Conservation (phyloP, 2,113 vertebrate species). For the Aramus guarauna region DNA sequence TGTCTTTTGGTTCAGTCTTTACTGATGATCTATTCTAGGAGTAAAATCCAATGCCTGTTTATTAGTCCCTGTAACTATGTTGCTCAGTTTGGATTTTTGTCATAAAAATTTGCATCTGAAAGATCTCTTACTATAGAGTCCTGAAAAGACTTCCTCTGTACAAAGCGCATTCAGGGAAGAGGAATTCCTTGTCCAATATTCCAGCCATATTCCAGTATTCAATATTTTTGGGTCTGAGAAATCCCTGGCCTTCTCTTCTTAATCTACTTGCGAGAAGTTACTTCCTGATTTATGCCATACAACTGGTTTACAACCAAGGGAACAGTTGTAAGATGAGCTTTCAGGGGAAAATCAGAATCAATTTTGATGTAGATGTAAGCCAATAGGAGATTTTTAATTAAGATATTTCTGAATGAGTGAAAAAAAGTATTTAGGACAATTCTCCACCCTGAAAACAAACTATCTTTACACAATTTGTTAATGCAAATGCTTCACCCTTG, state of each 20-base stretch:
- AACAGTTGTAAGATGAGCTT: background rate
- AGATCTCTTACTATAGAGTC: background rate
- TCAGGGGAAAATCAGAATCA: background rate
- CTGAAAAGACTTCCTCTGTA: background rate
- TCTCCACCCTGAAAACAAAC: background rate
- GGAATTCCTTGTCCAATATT: background rate
- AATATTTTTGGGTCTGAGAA: background rate
- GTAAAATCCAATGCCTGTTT: background rate
- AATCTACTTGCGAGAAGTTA: background rate
- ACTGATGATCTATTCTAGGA: background rate
- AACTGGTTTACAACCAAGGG: background rate
- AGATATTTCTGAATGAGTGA: background rate
- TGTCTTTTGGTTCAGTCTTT: background rate
- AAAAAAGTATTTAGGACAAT: background rate
- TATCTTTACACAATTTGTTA: background rate
- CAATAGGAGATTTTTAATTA: background rate
- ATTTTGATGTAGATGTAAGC: background rate
- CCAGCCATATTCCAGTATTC: background rate
- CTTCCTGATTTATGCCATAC: background rate
- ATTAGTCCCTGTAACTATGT: background rate
- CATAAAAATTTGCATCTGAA: background rate
- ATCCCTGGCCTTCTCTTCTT: background rate
- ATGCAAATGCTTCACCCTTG: background rate
- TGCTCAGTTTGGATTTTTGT: background rate
- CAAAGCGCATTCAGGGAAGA: background rate